Evolutionary conservation across 2,888 invertebrate species (phyloP), one percentile per base, ranked within the genome.

Genomic region (Sinopyrophorus schimmeli): DNA sequence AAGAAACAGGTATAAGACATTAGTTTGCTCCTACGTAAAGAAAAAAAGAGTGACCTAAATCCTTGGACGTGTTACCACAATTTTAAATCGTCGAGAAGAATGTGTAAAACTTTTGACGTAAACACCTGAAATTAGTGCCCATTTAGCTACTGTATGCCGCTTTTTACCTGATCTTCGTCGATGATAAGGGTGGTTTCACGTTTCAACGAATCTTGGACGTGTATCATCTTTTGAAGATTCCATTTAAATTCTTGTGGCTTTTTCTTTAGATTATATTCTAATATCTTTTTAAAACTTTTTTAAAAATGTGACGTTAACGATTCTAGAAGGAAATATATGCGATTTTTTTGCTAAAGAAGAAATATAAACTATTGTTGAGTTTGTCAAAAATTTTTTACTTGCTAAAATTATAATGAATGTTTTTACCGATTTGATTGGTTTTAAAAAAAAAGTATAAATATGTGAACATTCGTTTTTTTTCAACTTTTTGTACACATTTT

Each of bases 31-130:
- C 21, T 21, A 7, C 18, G 6, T 26, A n/a, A n/a, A n/a, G n/a
- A n/a, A n/a, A n/a, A n/a, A n/a, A n/a, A n/a, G n/a, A n/a, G n/a
- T n/a, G n/a, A n/a, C n/a, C n/a, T n/a, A n/a, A n/a, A n/a, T 21
- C 21, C 21, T 21, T 14, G 2, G 14, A 3, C 10, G 7, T 12
- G 39, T 18, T 10, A 23, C 27, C 28, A 32, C 48, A 55, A 48
- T 57, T 53, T 41, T 43, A 47, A 55, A 40, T 49, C 48, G 43
- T 57, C 43, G 21, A 32, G 51, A 57, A 47, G 53, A 43, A 51
- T 43, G 60, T 60, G 60, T 60, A 60, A 60, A 56, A 55, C 61
- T 55, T 59, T 60, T 59, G 61, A 59, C 61, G 53, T 59, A 55
- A 59, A 59, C 59, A 59, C 61, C 56, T 53, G 46, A 59, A 61